Evolutionary conservation across 2,888 invertebrate genomes (phyloP), one percentile per base, ranked within the genome.

Genomic region (Dryobotodes eremita): DNA sequence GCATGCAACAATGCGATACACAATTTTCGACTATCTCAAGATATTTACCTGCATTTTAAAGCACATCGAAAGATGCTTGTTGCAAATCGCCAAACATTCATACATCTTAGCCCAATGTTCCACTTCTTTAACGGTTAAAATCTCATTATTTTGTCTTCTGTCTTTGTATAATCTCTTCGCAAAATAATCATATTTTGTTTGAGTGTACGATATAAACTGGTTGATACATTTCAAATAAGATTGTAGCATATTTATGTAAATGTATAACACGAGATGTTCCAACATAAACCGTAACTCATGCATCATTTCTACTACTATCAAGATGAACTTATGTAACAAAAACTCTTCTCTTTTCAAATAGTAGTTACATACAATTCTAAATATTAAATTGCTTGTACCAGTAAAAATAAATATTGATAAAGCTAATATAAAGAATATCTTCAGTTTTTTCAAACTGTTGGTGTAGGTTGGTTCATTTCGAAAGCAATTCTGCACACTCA

Each of bases 41-140:
- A 50, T 68, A 20, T 53, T 64, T 65, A 80, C 80, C 81, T 74
- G 80, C 3, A 23, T 36, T 46, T 64, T 69, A 53, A 80, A 80
- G 15, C 80, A 80, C n/a, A 26, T 31, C 0, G 81, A 66, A 20
- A 80, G 64, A 1, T 59, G 57, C 46, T 70, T 80, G 46, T 59
- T 70, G n/a, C 69, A 74, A 6, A 64, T 53, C n/a, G 65, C 31
- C 6, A 80, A 53, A 57, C 68, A 53, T 42, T 74, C 20, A 31
- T 80, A 80, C 4, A 70, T 53, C 0, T n/a, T 46, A n/a, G 69
- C 50, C 74, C 80, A 80, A 0, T 70, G 4, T 36, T 80, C 53
- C 0, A 80, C 69, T 64, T 69, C 59, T n/a, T 70, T 20, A 2
- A 53, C 20, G 15, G 46, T 46, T n/a, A 80, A 68, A 26, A 80